Evolutionary conservation across 2,888 invertebrate genomes (phyloP).

Genomic region (Stenurella melanura): DNA sequence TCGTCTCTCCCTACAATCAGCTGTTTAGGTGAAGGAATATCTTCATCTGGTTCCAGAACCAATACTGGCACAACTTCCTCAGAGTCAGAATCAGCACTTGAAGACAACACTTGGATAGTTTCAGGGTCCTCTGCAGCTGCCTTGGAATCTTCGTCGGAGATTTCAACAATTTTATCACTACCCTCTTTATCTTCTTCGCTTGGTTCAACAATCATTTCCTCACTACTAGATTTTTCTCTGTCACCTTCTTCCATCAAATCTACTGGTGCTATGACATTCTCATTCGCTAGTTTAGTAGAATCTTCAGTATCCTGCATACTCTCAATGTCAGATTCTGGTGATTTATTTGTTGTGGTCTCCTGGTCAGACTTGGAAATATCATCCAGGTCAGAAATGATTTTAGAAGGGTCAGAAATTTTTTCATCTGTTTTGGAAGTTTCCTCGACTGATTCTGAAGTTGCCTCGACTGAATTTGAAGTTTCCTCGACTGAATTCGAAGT

Average conservation of each 20-base stretch:
- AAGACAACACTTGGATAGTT: slow-evolving; percentile 7
- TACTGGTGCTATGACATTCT: background rate
- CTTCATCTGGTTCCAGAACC: slow-evolving; percentile 49
- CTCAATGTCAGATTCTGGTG: background rate
- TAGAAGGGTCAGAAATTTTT: background rate
- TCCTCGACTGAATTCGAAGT: background rate
- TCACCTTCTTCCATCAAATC: background rate
- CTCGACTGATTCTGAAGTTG: background rate
- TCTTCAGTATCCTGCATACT: background rate
- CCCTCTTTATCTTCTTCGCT: background rate
- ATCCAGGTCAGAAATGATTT: too few relatives aligned
- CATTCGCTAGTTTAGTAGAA: background rate
- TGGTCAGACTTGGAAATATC: background rate
- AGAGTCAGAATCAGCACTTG: slow-evolving; percentile 22
- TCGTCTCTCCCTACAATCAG: slow-evolving; percentile 14
- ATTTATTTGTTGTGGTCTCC: background rate
- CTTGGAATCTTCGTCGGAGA: slow-evolving; percentile 50
- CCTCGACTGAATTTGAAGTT: background rate
- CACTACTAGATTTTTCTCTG: slow-evolving; percentile 3
- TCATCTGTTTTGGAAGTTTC: background rate
- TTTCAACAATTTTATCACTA: slow-evolving; percentile 23
- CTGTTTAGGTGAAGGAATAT: slow-evolving; percentile 8
- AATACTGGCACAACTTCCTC: slow-evolving; percentile 48
- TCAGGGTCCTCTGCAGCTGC: background rate
- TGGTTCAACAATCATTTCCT: background rate